These are phyloP conservation scores for Oriolus oriolus DNA, from an alignment of 2,113 vertebrate species.

Conservation along the genomic window DNA sequence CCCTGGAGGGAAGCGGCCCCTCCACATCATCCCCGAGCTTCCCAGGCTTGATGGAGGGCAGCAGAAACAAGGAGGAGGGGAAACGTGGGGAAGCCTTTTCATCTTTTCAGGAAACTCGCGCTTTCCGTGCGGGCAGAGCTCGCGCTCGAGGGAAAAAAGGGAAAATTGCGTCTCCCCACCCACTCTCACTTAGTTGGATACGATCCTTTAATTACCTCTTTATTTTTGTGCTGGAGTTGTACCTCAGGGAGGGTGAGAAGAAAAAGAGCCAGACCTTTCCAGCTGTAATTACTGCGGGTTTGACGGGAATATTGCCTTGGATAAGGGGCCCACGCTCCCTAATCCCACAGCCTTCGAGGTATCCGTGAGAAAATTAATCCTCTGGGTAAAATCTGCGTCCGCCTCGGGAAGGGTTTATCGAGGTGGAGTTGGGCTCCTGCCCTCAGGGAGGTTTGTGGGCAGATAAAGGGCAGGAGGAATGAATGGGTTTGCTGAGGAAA, in stretches of 20 bases:
- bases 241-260: background rate
- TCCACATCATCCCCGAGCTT: background rate
- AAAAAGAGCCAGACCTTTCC: background rate
- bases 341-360: constrained; percentile 22
- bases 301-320: constrained; percentile 38
- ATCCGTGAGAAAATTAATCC: background rate
- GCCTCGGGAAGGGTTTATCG: fast-evolving
- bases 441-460: background rate
- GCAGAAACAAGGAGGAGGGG: background rate
- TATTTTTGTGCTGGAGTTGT: constrained; percentile 14
- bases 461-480: background rate
- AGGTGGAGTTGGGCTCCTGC: background rate
- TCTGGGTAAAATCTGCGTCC: fast-evolving
- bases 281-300: constrained; percentile 58
- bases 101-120: background rate
- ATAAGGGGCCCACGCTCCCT: background rate
- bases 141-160: background rate
- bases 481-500: background rate
- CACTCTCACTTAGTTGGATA: constrained; percentile 18
- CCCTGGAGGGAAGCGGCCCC: background rate
- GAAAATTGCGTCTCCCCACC: background rate
- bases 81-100: background rate
- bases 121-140: background rate
- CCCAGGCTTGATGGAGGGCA: background rate
- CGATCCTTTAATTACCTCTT: constrained; percentile 61